Evolutionary conservation across 2,888 invertebrate species (phyloP).

Genomic region (Brenthis hecate): DNA sequence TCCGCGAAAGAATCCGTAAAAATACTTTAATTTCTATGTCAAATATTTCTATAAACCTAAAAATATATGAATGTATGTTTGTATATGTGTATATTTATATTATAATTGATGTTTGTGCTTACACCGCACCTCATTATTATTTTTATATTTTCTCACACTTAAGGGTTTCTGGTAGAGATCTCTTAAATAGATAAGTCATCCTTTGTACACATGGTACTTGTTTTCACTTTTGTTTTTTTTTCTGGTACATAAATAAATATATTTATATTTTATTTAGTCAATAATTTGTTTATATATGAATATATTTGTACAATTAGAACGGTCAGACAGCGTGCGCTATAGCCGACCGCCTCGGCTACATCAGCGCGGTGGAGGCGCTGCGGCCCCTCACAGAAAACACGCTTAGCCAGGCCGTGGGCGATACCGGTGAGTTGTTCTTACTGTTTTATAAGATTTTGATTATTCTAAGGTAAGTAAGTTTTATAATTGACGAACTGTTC

Average conservation of each 20-base stretch:
- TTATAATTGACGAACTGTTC: too few species aligned
- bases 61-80: too few species aligned
- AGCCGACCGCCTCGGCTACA: conserved; percentile 97
- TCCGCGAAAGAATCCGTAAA: too few species aligned
- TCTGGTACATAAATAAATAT: background rate
- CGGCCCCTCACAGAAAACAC: conserved; percentile 92
- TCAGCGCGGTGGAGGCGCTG: conserved; percentile 98
- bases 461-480: too few species aligned
- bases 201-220: too few species aligned
- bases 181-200: too few species aligned
- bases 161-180: too few species aligned
- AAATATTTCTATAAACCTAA: too few species aligned
- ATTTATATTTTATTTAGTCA: background rate
- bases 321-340: conserved; percentile 98
- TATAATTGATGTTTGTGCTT: background rate
- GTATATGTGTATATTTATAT: background rate
- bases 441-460: background rate
- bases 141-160: too few species aligned
- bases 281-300: background rate
- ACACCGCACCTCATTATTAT: too few species aligned
- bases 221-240: too few species aligned
- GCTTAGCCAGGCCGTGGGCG: conserved; percentile 77
- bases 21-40: too few species aligned
- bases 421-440: conserved; percentile 61
- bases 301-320: conserved; percentile 82